Evolutionary conservation across 1,140 invertebrate species (phyloP).

Genomic region (Drosophila navojoa): DNA sequence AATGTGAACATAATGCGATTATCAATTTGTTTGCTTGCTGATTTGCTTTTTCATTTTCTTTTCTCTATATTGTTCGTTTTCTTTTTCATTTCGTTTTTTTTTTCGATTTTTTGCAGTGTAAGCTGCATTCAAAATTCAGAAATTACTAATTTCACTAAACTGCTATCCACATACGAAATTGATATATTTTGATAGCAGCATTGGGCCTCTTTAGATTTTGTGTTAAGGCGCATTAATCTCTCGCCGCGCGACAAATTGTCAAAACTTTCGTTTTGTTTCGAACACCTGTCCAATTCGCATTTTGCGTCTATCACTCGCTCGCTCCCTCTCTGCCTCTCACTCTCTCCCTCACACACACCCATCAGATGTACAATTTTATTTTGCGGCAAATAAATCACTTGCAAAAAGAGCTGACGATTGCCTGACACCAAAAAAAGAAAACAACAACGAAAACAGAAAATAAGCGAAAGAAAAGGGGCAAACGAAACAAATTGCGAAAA

Average conservation of each 20-base stretch:
- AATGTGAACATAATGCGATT: conserved; percentile 42
- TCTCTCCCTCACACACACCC: conserved; percentile 16
- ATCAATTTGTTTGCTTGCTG: conserved; percentile 47
- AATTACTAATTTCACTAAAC: conserved; percentile 13
- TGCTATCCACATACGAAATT: neutral
- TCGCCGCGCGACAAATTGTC: conserved; percentile 36
- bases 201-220: conserved; percentile 5
- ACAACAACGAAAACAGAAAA: neutral
- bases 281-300: conserved; percentile 40
- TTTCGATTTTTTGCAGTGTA: conserved; percentile 43
- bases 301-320: conserved; percentile 27
- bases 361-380: neutral
- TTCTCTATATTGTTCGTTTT: too few relatives aligned
- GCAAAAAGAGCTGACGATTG: conserved; percentile 35
- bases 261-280: conserved; percentile 36
- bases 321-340: conserved; percentile 21
- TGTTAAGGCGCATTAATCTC: conserved; percentile 24
- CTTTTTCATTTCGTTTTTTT: too few relatives aligned
- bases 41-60: neutral
- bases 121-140: conserved; percentile 14
- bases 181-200: neutral
- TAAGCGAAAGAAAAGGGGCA: conserved; percentile 4
- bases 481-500: conserved; percentile 5
- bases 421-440: conserved; percentile 13
- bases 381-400: conserved; percentile 33